These are phyloP conservation scores for Eptatretus burgeri DNA, from an alignment of 2,113 vertebrate species.

Conservation along the genomic window DNA sequence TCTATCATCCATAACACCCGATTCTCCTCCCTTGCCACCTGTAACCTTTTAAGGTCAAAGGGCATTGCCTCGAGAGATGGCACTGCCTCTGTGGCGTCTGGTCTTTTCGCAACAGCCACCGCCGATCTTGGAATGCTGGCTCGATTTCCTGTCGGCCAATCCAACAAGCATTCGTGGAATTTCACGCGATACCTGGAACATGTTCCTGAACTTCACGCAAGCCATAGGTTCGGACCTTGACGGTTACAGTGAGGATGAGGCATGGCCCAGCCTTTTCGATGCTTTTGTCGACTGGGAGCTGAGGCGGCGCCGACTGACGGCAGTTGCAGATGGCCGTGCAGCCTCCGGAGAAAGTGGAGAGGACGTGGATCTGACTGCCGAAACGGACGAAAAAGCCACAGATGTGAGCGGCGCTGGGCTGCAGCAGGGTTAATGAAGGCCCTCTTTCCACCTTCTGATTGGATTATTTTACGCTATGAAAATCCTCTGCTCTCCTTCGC, in stretches of 20 bases:
- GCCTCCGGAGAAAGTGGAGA: background rate
- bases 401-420: background rate
- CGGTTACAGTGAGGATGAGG: constrained; percentile 3
- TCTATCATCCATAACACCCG: background rate
- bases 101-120: background rate
- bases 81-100: constrained; percentile 5
- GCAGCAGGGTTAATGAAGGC: background rate
- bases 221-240: background rate
- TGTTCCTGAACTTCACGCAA: constrained; percentile 3
- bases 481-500: no score
- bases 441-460: no score
- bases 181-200: constrained; percentile 4
- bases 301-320: background rate
- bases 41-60: background rate
- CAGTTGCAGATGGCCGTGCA: background rate
- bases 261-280: constrained; percentile 1
- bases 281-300: constrained; percentile 4
- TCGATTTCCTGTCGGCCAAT: constrained; percentile 4
- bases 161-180: constrained; percentile 2
- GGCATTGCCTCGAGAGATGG: background rate
- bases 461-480: no score
- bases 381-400: background rate
- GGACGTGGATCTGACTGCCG: background rate
- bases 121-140: constrained; percentile 1
- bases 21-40: background rate